Percentiles rank a stretch among this genome's conserved stretches.
These are phyloP conservation scores for Tapirus terrestris DNA, from an alignment of 2,113 vertebrate genomes.

Conservation along the genomic window DNA sequence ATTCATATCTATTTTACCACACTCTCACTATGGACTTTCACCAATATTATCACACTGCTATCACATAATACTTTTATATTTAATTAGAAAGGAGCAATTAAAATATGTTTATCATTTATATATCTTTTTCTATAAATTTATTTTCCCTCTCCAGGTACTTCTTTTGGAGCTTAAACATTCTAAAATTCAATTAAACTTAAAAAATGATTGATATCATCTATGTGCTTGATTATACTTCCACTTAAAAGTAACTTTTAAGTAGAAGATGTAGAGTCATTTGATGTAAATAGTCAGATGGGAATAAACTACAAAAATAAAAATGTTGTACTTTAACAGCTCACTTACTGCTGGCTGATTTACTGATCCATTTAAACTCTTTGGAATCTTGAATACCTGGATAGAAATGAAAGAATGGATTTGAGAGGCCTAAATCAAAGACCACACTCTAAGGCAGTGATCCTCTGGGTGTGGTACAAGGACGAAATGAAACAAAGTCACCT, in stretches of 20 bases:
- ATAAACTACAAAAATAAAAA: slow-evolving; percentile 14
- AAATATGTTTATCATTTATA: not conserved
- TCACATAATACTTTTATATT: not conserved
- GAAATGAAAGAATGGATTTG: not conserved
- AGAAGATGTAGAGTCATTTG: not conserved
- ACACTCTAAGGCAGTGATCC: not conserved
- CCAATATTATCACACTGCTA: not conserved
- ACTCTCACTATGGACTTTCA: not conserved
- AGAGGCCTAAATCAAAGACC: not conserved
- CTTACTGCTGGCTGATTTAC: not conserved
- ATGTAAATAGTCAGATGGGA: not conserved
- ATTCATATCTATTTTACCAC: not conserved
- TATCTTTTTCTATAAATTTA: not conserved
- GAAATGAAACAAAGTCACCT: not conserved
- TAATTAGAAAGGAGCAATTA: slow-evolving; percentile 28
- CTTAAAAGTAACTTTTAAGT: slow-evolving; percentile 17
- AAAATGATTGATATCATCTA: not conserved
- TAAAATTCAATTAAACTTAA: slow-evolving; percentile 18
- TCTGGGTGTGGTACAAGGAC: not conserved
- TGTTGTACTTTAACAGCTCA: not conserved
- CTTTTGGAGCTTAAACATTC: slow-evolving; percentile 4
- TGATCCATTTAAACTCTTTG: not conserved
- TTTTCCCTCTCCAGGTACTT: not conserved
- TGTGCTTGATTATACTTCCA: not conserved
- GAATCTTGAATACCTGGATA: not conserved